Conservation (phyloP, 2,113 vertebrate genomes). For the Sinocyclocheilus rhinocerous region DNA sequence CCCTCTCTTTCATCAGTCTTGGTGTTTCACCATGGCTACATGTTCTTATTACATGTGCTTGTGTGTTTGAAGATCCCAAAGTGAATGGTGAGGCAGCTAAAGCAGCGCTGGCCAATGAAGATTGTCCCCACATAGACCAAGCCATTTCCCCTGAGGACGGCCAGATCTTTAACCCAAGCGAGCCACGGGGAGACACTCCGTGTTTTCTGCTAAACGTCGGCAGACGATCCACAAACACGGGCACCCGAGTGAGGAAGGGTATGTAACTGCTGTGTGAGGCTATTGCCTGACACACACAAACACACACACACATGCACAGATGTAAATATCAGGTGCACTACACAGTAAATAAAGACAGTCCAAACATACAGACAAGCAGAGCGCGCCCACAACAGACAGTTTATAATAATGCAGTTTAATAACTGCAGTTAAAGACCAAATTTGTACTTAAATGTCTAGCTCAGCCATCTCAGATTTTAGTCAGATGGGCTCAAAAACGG, state of each 20-base stretch:
- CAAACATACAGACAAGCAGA: constrained; percentile 45
- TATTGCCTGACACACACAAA: constrained; percentile 11
- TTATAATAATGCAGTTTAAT: neutral
- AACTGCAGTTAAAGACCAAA: neutral
- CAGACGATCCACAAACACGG: constrained; percentile 85
- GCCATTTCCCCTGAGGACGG: constrained; percentile 87
- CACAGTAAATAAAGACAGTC: neutral
- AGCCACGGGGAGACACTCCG: constrained; percentile 81
- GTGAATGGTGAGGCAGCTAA: constrained; percentile 92
- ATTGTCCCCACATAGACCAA: constrained; percentile 96
- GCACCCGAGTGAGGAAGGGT: constrained; percentile 93
- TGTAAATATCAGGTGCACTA: constrained; percentile 4
- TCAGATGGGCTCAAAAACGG: neutral
- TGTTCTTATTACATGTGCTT: constrained; percentile 85
- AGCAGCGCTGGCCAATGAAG: constrained; percentile 92
- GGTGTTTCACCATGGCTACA: constrained; percentile 58
- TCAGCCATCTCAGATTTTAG: neutral
- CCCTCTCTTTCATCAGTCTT: constrained; percentile 35
- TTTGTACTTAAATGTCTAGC: neutral
- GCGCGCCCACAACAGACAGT: constrained; percentile 51
- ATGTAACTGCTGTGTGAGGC: constrained; percentile 67
- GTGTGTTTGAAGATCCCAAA: constrained; percentile 94
- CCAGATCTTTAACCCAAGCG: constrained; percentile 84
- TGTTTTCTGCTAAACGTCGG: constrained; percentile 92
- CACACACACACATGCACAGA: constrained; percentile 2